These are phyloP conservation scores for Thymelicus acteon DNA, from an alignment of 2,888 invertebrate genomes.

Conservation along the genomic window DNA sequence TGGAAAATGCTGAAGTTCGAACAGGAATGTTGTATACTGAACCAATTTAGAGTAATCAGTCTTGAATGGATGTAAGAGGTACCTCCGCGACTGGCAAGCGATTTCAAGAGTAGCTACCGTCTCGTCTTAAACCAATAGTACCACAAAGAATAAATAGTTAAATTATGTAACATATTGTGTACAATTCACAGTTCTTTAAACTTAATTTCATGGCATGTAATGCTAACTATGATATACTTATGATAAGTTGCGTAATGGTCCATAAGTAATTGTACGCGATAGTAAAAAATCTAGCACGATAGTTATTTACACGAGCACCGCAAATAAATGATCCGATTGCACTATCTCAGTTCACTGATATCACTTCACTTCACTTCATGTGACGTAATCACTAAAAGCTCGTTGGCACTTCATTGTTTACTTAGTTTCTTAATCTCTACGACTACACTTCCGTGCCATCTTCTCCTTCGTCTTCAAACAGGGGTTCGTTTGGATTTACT, in stretches of 20 bases:
- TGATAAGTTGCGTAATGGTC: conserved; percentile 71
- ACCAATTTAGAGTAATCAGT: conserved; percentile 83
- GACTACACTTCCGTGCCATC: conserved; percentile 94
- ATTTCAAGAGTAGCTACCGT: conserved; percentile 48
- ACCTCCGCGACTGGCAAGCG: conserved; percentile 58
- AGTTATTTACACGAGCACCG: conserved; percentile 83
- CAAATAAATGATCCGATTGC: conserved; percentile 64
- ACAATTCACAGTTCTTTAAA: conserved; percentile 42
- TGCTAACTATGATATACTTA: conserved; percentile 47
- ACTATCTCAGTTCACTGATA: conserved; percentile 55
- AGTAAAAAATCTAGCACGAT: conserved; percentile 83
- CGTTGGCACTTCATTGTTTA: conserved; percentile 75
- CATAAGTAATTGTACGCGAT: conserved; percentile 75
- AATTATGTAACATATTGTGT: conserved; percentile 62
- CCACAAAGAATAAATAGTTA: conserved; percentile 79
- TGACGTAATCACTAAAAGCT: conserved; percentile 69
- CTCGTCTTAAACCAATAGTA: conserved; percentile 47
- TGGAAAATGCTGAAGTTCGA: conserved; percentile 39
- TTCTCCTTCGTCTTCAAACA: conserved; percentile 95
- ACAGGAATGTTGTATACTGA: conserved; percentile 72
- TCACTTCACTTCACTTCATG: conserved; percentile 49
- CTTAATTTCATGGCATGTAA: conserved; percentile 50
- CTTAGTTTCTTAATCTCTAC: conserved; percentile 28
- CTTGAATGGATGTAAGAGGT: conserved; percentile 72
- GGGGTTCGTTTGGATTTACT: conserved; percentile 86